Base-by-base conservation (phyloP, 2,797 vertebrate genomes). In the Pseudochaenichthys georgianus region DNA sequence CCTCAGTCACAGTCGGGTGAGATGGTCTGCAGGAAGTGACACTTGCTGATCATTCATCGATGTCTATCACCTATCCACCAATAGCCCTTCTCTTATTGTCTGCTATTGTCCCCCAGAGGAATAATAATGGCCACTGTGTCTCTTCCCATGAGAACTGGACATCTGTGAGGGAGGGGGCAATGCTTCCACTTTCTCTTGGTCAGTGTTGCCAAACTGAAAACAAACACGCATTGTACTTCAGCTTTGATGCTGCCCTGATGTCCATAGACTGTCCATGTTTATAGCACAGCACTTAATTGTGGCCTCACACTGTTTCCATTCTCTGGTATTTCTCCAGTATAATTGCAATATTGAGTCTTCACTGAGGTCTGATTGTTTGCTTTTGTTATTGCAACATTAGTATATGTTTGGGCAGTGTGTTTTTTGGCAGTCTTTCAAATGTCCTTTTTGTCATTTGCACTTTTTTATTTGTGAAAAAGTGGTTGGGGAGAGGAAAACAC, bases 201-300 rank as follows among this genome's bases (percentile, higher is more conserved):
- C 77, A 90, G 82, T 87, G 81, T 70, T 87, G 90, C 92, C 87
- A 90, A 78, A 78, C 73, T 68, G 78, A 76, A 86, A 91, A 94
- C 94, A 95, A 93, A 91, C 75, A 77, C 46, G 77, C 86, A 87
- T 94, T 94, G 92, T 95, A 81, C 78, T 76, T 5, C 38, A 41
- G 73, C 75, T 78, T 59, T 64, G 82, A 78, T 63, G 72, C 75
- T 59, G 74, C 83, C 57, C 85, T 83, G 82, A 78, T 72, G 81
- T 80, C 84, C 70, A 83, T 76, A 73, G 76, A 86, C 87, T 82
- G 73, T 61, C 70, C 55, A 61, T 81, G 83, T 92, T 93, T 91
- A 94, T 91, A 78, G 87, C 85, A 80, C 85, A 64, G 85, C 84
- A 84, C 77, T 87, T 89, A 87, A 93, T 93, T 90, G 89, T 87